Evolutionary conservation across 2,113 vertebrate genomes (phyloP), one percentile per base, ranked within the genome.

Genomic region (Notarius lentiginosus): DNA sequence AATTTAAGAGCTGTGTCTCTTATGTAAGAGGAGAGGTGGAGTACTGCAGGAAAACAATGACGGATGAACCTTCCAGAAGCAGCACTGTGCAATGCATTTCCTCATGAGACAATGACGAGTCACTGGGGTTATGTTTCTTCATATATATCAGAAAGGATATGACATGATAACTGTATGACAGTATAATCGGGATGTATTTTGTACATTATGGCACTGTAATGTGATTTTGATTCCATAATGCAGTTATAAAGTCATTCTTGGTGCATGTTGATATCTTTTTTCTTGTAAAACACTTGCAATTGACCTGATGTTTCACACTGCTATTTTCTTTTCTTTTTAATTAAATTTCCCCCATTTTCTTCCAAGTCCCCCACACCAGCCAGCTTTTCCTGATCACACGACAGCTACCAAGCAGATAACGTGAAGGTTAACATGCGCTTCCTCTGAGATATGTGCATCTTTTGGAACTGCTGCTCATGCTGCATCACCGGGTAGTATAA

Each of bases 31-130:
- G 56, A 73, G 77, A 82, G 72, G 84, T 30, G 20, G 47, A 85
- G 84, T 56, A 11, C 80, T n/a, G 58, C 77, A 85, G 88, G 86
- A 91, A 89, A 89, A 89, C 87, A 89, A 79, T 89, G 58, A 73
- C n/a, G 63, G 65, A 87, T 27, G 66, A 84, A 51, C 12, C 53
- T 81, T 79, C 41, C 60, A 82, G 79, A 65, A 51, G 63, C 55
- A 85, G 41, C 30, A 20, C 27, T 55, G 22, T 63, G 15, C n/a
- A 2, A 61, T 73, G 30, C 61, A 49, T 66, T 63, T 41, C 41
- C 41, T 41, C 41, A 41, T 41, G 41, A 41, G 41, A 41, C 41
- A 17, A 20, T 34, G 24, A 79, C 0, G 4, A 55, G 1, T 9
- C 2, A 0, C 24, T 55, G 24, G 51, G 24, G 2, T 14, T 55